These are phyloP conservation scores for Oreohelix idahoensis DNA, from an alignment of 1,140 invertebrate species.

Conservation along the genomic window DNA sequence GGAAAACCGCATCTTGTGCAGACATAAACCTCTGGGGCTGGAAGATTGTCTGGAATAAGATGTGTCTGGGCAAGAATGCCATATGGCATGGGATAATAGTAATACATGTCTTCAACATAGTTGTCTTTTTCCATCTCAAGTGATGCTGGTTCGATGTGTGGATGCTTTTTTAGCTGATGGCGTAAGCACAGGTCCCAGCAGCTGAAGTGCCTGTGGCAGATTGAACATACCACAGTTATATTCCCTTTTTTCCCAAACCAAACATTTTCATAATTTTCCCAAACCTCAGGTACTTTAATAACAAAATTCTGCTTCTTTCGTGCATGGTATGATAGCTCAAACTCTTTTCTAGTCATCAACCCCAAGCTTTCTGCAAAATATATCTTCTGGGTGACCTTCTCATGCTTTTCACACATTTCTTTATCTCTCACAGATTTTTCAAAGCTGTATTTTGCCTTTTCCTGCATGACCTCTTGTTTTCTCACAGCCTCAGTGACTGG, in stretches of 20 bases:
- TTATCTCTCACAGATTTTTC: slow-evolving; percentile 21
- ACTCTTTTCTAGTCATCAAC: slow-evolving; percentile 24
- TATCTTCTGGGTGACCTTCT: not conserved
- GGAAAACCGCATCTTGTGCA: slow-evolving; percentile 56
- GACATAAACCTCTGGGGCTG: slow-evolving; percentile 44
- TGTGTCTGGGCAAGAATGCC: slow-evolving; percentile 52
- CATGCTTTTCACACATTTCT: not conserved
- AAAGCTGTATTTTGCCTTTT: not conserved
- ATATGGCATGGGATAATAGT: slow-evolving; percentile 39
- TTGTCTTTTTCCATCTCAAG: slow-evolving; percentile 54
- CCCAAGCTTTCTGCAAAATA: slow-evolving; percentile 19
- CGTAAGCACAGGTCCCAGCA: slow-evolving; percentile 48
- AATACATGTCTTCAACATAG: slow-evolving; percentile 40
- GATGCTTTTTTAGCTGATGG: slow-evolving; percentile 62
- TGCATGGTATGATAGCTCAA: slow-evolving; percentile 27
- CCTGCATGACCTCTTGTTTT: slow-evolving; percentile 11
- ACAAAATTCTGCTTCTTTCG: not conserved
- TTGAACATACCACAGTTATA: slow-evolving; percentile 54
- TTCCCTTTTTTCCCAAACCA: slow-evolving; percentile 56
- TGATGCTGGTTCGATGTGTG: slow-evolving; percentile 54
- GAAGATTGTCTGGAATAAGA: slow-evolving; percentile 45
- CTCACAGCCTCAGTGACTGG: slow-evolving; percentile 23
- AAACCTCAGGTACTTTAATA: slow-evolving; percentile 33
- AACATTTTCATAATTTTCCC: slow-evolving; percentile 53
- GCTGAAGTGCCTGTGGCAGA: slow-evolving; percentile 57